phyloP scores from a whole-genome alignment of 1,140 invertebrate genomes.

The Drosophila azteca region DNA sequence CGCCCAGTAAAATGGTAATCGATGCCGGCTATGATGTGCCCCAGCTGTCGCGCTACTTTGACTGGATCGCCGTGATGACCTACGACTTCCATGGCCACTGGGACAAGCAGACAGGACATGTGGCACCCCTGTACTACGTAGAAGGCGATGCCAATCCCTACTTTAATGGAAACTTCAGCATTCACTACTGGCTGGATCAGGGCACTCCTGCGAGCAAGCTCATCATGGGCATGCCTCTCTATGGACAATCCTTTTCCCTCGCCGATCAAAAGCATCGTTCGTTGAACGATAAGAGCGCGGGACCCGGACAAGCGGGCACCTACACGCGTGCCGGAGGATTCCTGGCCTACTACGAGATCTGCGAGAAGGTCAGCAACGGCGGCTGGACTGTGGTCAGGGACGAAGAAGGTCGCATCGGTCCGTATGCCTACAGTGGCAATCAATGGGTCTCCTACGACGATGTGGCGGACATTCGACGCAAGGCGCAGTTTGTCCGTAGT shows the following conservation, averaged over 20 bases:
- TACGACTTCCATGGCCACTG: constrained; percentile 96
- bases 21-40: constrained; percentile 92
- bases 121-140: constrained; percentile 91
- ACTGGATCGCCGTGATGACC: constrained; percentile 95
- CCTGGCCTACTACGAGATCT: constrained; percentile 93
- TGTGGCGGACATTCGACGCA: constrained; percentile 86
- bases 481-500: constrained; percentile 86
- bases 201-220: constrained; percentile 91
- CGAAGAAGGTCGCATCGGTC: constrained; percentile 87
- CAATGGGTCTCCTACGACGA: constrained; percentile 95
- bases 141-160: constrained; percentile 89
- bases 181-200: constrained; percentile 91
- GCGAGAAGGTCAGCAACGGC: constrained; percentile 85
- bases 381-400: constrained; percentile 89
- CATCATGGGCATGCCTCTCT: constrained; percentile 92
- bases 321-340: constrained; percentile 92
- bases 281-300: constrained; percentile 88
- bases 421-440: constrained; percentile 88
- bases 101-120: constrained; percentile 95
- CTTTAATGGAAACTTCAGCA: constrained; percentile 92
- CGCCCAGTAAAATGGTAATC: constrained; percentile 92
- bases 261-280: constrained; percentile 86
- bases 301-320: constrained; percentile 90
- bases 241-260: constrained; percentile 93
- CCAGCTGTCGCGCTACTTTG: constrained; percentile 88